Conservation (phyloP, 1,140 invertebrate genomes). For the Dolichoris vasculosae region DNA sequence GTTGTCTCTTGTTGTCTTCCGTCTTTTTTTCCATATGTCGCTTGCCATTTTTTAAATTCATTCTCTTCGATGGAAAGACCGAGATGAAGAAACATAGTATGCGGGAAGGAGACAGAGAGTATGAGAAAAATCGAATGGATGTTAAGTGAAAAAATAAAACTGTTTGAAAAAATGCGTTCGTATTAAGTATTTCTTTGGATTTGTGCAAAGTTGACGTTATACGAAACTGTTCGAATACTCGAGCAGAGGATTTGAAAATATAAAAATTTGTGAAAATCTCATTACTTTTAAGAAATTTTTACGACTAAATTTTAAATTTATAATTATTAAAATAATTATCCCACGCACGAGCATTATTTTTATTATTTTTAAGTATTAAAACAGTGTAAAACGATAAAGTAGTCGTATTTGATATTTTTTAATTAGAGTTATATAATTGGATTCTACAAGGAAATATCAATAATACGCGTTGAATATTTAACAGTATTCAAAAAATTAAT, state of each 20-base stretch:
- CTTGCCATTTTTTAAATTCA: slow-evolving; percentile 59
- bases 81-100: slow-evolving; percentile 22
- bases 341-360: too few relatives aligned
- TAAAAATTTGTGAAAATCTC: too few relatives aligned
- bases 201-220: not conserved
- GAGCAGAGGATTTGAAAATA: not conserved
- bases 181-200: slow-evolving; percentile 3
- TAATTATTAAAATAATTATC: too few relatives aligned
- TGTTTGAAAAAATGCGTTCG: not conserved
- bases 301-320: too few relatives aligned
- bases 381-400: not conserved
- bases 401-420: not conserved
- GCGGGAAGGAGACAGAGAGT: not conserved
- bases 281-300: too few relatives aligned
- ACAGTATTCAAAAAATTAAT: not conserved
- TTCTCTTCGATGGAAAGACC: slow-evolving; percentile 47
- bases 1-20: not conserved
- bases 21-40: not conserved
- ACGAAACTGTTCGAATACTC: not conserved
- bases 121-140: not conserved
- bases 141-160: not conserved
- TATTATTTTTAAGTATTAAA: not conserved
- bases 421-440: not conserved
- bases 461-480: not conserved
- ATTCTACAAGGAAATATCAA: too few relatives aligned